Conservation (phyloP, 2,797 vertebrate species). For the Phyllotis vaccarum region DNA sequence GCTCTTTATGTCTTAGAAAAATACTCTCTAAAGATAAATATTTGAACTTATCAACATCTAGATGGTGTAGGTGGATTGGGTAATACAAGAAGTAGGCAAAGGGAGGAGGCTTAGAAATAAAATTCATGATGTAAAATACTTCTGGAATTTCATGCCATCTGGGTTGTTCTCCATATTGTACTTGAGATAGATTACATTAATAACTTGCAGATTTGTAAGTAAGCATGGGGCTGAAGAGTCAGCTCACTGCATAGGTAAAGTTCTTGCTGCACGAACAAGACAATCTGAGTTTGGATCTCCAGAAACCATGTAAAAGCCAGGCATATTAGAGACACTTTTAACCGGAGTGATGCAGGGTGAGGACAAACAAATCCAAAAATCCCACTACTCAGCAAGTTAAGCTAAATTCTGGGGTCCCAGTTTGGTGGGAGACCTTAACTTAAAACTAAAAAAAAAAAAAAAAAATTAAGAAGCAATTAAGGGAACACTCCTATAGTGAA, state of each 20-base stretch:
- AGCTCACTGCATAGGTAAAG: not conserved
- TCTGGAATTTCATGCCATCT: constrained; percentile 6
- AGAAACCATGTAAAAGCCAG: not conserved
- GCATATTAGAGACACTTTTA: not conserved
- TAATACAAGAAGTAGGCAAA: not conserved
- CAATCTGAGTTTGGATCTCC: not conserved
- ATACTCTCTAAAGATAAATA: not conserved
- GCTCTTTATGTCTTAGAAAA: not conserved
- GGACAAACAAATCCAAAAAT: too few species aligned
- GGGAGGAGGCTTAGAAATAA: not conserved
- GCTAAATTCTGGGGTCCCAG: not conserved
- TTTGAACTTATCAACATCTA: not conserved
- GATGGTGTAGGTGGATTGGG: too few species aligned
- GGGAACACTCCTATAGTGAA: too few species aligned
- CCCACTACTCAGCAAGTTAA: not conserved
- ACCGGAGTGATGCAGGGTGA: not conserved
- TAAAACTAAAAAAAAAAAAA: not conserved
- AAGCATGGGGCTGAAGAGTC: not conserved
- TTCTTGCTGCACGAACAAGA: not conserved
- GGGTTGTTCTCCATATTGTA: not conserved
- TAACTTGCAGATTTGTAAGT: not conserved
- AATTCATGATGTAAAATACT: not conserved
- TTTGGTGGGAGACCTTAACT: not conserved
- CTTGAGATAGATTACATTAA: constrained; percentile 34
- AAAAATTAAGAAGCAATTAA: not conserved